phyloP scores from a whole-genome alignment of 1,140 invertebrate species.

The Colletes latitarsis region DNA sequence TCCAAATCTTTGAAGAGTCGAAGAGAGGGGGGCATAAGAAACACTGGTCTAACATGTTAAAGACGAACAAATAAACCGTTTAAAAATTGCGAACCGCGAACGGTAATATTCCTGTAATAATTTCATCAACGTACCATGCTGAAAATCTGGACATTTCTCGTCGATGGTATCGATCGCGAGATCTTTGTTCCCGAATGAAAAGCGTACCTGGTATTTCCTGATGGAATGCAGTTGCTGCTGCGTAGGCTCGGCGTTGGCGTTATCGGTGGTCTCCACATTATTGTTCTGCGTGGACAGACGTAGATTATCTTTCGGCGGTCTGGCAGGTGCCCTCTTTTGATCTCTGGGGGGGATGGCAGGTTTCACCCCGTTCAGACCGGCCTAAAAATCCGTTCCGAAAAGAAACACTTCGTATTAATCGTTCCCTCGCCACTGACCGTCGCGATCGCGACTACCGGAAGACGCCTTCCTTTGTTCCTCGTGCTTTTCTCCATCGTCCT shows the following conservation, averaged over 20 bases:
- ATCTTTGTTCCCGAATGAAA: neutral
- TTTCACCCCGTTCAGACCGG: constrained; percentile 83
- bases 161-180: neutral
- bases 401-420: constrained; percentile 65
- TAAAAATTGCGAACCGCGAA: too few relatives aligned
- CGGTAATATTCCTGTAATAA: too few relatives aligned
- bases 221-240: constrained; percentile 94
- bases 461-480: constrained; percentile 21
- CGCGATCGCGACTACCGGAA: constrained; percentile 37
- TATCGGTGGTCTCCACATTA: constrained; percentile 81
- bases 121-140: too few relatives aligned
- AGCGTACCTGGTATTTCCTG: constrained; percentile 91
- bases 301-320: constrained; percentile 84
- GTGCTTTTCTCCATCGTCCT: neutral
- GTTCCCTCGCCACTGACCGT: constrained; percentile 1
- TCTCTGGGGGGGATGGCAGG: constrained; percentile 89
- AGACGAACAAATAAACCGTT: too few relatives aligned
- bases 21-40: too few relatives aligned
- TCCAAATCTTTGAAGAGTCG: too few relatives aligned
- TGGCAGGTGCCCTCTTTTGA: constrained; percentile 86
- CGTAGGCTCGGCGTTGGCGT: constrained; percentile 85
- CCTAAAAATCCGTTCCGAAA: constrained; percentile 76
- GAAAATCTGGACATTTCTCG: neutral
- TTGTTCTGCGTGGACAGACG: constrained; percentile 77
- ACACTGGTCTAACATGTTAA: too few relatives aligned